These are phyloP conservation scores for Lasioglossum calceatum DNA, from an alignment of 2,888 invertebrate species.

Conservation along the genomic window DNA sequence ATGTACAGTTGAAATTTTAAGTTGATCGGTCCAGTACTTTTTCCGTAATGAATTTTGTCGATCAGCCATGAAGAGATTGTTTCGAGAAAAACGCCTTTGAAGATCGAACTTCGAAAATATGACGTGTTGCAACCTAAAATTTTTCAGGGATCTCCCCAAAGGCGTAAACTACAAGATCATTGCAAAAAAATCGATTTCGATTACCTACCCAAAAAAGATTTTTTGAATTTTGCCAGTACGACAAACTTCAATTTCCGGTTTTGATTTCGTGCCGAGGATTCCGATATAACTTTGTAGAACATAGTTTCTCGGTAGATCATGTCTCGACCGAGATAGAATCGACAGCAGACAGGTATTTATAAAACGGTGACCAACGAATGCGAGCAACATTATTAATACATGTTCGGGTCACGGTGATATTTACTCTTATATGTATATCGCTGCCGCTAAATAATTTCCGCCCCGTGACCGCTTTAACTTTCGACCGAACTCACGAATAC, in stretches of 20 bases:
- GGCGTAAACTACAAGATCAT: not conserved
- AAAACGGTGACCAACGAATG: not conserved
- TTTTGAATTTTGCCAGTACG: not conserved
- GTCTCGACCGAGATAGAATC: not conserved
- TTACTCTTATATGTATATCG: not conserved
- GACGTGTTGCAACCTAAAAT: not conserved
- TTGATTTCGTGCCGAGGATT: not conserved
- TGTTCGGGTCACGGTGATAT: not conserved
- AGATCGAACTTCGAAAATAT: not conserved
- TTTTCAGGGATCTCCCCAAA: not conserved
- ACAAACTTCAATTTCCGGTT: not conserved
- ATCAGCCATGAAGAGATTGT: not conserved
- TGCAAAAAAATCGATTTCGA: not conserved
- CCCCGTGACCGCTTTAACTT: not conserved
- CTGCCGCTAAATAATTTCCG: not conserved
- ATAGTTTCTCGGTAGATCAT: too few relatives aligned
- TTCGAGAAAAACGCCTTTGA: not conserved
- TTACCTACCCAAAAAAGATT: not conserved
- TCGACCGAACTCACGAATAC: not conserved
- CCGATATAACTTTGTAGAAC: not conserved
- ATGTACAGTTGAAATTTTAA: not conserved
- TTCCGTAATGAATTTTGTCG: not conserved
- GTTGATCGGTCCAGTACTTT: not conserved
- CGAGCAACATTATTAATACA: not conserved
- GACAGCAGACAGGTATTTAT: conserved; percentile 7